Percentiles rank a stretch among this genome's conserved stretches.
Conservation (phyloP, 2,797 vertebrate species). For the Enoplosus armatus region DNA sequence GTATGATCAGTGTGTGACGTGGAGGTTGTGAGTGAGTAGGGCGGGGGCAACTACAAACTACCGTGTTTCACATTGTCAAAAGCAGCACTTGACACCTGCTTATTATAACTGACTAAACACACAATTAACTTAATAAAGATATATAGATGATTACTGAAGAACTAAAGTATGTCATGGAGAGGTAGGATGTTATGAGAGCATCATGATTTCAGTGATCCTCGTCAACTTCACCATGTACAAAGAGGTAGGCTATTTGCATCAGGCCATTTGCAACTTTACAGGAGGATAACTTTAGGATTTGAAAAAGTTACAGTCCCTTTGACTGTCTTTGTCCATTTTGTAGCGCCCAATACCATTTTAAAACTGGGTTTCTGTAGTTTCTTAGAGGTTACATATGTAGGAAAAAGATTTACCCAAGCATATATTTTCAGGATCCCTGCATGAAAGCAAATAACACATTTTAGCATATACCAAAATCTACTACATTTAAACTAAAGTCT, state of each 20-base stretch:
- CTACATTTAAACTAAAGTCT: background rate
- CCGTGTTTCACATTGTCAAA: background rate
- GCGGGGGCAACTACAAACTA: conserved; percentile 11
- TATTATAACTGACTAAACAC: background rate
- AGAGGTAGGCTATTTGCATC: background rate
- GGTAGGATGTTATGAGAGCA: background rate
- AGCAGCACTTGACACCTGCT: conserved; percentile 3
- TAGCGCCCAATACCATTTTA: background rate
- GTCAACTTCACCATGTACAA: too few species aligned
- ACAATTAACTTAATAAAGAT: background rate
- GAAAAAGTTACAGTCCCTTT: background rate
- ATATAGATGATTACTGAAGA: fast-evolving
- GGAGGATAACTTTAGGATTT: background rate
- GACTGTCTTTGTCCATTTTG: background rate
- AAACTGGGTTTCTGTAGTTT: background rate
- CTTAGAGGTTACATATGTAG: background rate
- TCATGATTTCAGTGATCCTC: background rate
- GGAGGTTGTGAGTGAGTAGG: conserved; percentile 51
- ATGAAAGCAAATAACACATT: background rate
- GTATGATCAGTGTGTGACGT: conserved; percentile 65
- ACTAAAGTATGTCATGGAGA: background rate
- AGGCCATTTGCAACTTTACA: background rate
- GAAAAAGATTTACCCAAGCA: background rate
- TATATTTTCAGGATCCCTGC: background rate
- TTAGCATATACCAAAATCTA: background rate